Percentiles rank a stretch among this genome's conserved stretches.
Conservation (phyloP, 2,888 invertebrate genomes). For the Dryobotodes eremita region DNA sequence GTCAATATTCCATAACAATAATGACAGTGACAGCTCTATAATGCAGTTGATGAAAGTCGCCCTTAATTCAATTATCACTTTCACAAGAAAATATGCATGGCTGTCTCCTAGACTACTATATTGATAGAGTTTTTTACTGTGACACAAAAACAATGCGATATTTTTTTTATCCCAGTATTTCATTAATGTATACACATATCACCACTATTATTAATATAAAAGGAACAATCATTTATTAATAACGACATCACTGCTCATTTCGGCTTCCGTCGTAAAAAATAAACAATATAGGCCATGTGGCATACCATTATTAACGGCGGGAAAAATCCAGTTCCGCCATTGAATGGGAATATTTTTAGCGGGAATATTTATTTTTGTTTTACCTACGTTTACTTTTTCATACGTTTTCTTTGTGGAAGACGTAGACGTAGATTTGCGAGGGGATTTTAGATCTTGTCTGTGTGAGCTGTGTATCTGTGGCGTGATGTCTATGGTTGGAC, state of each 20-base stretch:
- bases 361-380: conserved; percentile 33
- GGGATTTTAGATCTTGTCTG: not conserved
- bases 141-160: not conserved
- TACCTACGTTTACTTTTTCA: conserved; percentile 17
- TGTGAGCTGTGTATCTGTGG: not conserved
- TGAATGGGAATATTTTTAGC: conserved; percentile 57
- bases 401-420: conserved; percentile 13
- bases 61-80: not conserved
- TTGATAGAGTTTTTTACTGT: not conserved
- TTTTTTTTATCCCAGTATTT: not conserved
- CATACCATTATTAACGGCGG: conserved; percentile 55
- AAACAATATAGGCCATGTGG: conserved; percentile 63
- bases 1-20: not conserved
- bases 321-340: conserved; percentile 59
- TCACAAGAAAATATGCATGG: not conserved
- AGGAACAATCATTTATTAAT: conserved; percentile 44
- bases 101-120: not conserved
- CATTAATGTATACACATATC: conserved; percentile 25
- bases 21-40: not conserved
- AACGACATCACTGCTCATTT: conserved; percentile 47
- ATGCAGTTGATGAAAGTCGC: too few species aligned
- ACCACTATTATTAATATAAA: conserved; percentile 34
- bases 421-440: not conserved
- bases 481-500: not conserved
- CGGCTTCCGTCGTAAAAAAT: conserved; percentile 61